Evolutionary conservation across 2,888 invertebrate species (phyloP).

Genomic region (Trisateles emortualis): DNA sequence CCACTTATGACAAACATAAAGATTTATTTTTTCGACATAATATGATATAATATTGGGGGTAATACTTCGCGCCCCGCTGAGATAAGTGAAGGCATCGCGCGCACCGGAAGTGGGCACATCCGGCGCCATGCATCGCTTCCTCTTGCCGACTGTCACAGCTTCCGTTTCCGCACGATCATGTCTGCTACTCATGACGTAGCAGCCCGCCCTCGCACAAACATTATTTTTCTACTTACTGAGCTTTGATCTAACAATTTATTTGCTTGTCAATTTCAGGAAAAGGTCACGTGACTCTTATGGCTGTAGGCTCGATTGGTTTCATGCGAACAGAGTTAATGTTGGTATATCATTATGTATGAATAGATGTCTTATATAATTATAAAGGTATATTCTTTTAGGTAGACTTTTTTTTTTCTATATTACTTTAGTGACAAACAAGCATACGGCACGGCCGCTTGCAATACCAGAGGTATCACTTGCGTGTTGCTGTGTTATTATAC

Average conservation of each 20-base stretch:
- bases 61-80: conserved; percentile 73
- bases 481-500: too few relatives aligned
- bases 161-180: conserved; percentile 79
- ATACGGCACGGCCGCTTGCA: too few relatives aligned
- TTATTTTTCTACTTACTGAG: conserved; percentile 74
- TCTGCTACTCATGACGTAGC: conserved; percentile 62
- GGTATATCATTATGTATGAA: conserved; percentile 18
- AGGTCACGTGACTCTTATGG: conserved; percentile 74
- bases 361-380: background rate
- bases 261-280: conserved; percentile 84
- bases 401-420: too few relatives aligned
- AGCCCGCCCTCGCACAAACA: conserved; percentile 64
- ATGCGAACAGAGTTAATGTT: conserved; percentile 60
- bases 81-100: conserved; percentile 82
- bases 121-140: conserved; percentile 82
- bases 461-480: too few relatives aligned
- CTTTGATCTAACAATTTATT: conserved; percentile 83
- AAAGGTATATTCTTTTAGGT: too few relatives aligned
- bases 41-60: conserved; percentile 54
- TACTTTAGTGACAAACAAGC: too few relatives aligned
- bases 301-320: conserved; percentile 53
- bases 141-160: conserved; percentile 72
- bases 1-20: background rate
- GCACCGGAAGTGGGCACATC: conserved; percentile 79
- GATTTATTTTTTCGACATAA: conserved; percentile 20